Conservation (phyloP, 2,113 vertebrate species). For the Bufo gargarizans region DNA sequence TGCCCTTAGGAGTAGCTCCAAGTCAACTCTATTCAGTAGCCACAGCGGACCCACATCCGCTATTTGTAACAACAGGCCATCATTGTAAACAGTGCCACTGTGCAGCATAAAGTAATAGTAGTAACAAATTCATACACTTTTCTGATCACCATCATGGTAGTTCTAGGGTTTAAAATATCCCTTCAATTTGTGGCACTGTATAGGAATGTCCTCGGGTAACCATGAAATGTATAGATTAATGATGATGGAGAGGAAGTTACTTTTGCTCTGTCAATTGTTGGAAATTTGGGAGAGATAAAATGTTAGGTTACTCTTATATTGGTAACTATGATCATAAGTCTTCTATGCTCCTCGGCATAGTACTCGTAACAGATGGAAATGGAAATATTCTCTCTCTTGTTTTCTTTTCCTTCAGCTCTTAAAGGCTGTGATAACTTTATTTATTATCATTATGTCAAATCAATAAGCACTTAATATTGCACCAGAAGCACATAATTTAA, state of each 20-base stretch:
- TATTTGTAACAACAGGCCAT: too few relatives aligned
- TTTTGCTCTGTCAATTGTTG: neutral
- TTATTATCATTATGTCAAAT: conserved; percentile 55
- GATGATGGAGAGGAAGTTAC: neutral
- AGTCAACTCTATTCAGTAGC: too few relatives aligned
- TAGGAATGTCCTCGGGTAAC: neutral
- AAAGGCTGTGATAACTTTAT: conserved; percentile 43
- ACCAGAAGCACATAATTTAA: conserved; percentile 58
- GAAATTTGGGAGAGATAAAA: neutral
- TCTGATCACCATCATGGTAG: too few relatives aligned
- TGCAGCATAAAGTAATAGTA: too few relatives aligned
- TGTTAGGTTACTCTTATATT: neutral
- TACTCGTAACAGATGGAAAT: conserved; percentile 2
- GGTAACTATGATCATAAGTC: neutral
- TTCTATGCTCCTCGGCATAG: neutral
- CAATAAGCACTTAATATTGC: conserved; percentile 59
- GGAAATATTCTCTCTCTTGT: conserved; percentile 12
- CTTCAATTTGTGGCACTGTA: neutral
- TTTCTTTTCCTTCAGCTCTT: conserved; percentile 41
- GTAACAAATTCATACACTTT: too few relatives aligned
- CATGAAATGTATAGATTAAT: neutral
- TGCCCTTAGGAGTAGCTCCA: too few relatives aligned
- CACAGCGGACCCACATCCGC: too few relatives aligned
- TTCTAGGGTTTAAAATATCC: neutral
- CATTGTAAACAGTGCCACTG: too few relatives aligned